Conservation (phyloP, 2,888 invertebrate genomes). For the Liodrosophila aerea region DNA sequence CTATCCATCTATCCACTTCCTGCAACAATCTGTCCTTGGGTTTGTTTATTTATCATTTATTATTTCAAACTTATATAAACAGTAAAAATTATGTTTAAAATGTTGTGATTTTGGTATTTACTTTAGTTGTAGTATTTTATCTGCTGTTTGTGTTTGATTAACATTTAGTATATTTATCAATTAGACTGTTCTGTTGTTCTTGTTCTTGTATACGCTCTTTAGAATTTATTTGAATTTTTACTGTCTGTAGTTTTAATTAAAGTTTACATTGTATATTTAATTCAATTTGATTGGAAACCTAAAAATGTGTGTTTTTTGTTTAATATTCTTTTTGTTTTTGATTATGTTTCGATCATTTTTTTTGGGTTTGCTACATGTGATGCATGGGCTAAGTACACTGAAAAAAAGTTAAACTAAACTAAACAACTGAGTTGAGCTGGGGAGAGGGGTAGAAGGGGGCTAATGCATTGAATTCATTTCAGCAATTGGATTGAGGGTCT, state of each 20-base stretch:
- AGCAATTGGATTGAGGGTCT: constrained; percentile 53
- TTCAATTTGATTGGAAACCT: constrained; percentile 76
- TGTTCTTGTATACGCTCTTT: constrained; percentile 33
- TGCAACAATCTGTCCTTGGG: constrained; percentile 14
- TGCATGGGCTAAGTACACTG: constrained; percentile 53
- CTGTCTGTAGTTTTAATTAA: constrained; percentile 53
- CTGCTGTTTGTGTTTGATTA: constrained; percentile 62
- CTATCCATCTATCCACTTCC: constrained; percentile 13
- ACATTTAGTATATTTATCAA: constrained; percentile 59
- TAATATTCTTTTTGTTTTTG: constrained; percentile 45
- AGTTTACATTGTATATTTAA: constrained; percentile 53
- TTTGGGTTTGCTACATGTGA: constrained; percentile 48
- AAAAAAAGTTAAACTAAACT: constrained; percentile 22
- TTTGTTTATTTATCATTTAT: constrained; percentile 23
- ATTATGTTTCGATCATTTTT: constrained; percentile 77
- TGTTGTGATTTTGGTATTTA: constrained; percentile 55
- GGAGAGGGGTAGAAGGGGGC: constrained; percentile 22
- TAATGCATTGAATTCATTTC: constrained; percentile 56
- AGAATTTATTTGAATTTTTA: constrained; percentile 54
- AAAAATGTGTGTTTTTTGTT: constrained; percentile 56
- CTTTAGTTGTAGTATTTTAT: constrained; percentile 28
- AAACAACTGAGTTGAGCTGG: constrained; percentile 9
- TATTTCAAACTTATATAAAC: constrained; percentile 70
- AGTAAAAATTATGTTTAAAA: constrained; percentile 77
- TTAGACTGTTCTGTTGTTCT: constrained; percentile 45